Conservation (phyloP, 2,888 invertebrate genomes). For the Epinotia ramella region DNA sequence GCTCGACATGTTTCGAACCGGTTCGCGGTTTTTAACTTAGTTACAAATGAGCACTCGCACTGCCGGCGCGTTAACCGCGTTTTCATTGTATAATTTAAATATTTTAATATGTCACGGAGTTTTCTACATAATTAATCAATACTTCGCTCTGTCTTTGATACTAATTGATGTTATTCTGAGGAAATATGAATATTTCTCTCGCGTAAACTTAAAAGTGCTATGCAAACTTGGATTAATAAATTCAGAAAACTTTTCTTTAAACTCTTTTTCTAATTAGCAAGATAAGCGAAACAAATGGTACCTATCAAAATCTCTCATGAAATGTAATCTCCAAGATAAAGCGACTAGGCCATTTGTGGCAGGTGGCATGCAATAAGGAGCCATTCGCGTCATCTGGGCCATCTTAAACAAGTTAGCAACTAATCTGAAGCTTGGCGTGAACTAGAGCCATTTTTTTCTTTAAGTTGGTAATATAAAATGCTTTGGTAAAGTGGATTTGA, state of each 20-base stretch:
- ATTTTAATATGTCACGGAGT: too few species aligned
- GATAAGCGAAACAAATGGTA: conserved; percentile 24
- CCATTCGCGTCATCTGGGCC: conserved; percentile 37
- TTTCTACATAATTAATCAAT: too few species aligned
- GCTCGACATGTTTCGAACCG: too few species aligned
- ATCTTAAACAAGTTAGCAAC: conserved; percentile 46
- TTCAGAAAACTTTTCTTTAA: conserved; percentile 2
- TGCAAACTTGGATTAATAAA: not conserved
- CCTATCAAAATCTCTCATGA: conserved; percentile 33
- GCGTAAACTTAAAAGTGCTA: too few species aligned
- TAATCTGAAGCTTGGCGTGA: conserved; percentile 31
- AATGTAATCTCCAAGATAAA: conserved; percentile 31
- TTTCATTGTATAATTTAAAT: too few species aligned
- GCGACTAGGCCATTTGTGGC: conserved; percentile 38
- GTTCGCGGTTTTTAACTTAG: too few species aligned
- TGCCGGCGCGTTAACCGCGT: too few species aligned
- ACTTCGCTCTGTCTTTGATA: too few species aligned
- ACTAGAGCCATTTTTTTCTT: conserved; percentile 19
- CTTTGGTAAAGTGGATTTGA: not conserved
- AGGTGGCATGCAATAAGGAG: conserved; percentile 45
- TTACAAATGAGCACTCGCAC: too few species aligned
- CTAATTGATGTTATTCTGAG: too few species aligned
- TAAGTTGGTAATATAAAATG: conserved; percentile 26
- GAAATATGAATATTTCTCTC: too few species aligned
- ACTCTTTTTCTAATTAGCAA: conserved; percentile 1